Evolutionary conservation across 35 echinoderm and acorn worm genomes (phyloP), one percentile per base, ranked within the genome.

Genomic region (Amphiura filiformis): DNA sequence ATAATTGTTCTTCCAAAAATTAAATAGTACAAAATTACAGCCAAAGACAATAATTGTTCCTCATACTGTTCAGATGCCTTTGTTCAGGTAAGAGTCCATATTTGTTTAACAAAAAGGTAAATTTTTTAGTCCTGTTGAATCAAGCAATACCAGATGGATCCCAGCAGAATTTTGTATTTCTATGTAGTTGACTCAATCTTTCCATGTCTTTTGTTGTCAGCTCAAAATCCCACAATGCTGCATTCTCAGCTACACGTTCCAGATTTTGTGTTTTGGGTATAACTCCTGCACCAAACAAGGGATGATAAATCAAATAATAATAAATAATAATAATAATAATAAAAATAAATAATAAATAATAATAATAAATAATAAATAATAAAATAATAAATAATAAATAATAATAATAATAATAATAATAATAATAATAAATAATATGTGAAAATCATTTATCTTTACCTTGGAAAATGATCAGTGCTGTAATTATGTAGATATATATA

Each of bases 251-350:
- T 15, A 70, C 7, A 70, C 61, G 61, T 70, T 70, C 61, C 26
- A 30, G 61, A n/a, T 30, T n/a, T 26, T 1, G 7, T 18, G 61
- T 70, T 70, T 11, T 70, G 28, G 61, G 61, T 18, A 70, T 70
- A 26, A 70, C 61, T 70, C 61, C 61, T 70, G 61, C 61, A 70
- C n/a, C n/a, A n/a, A n/a, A n/a, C n/a, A n/a, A n/a, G n/a, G n/a
- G n/a, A n/a, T n/a, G n/a, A n/a, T n/a, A n/a, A n/a, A n/a, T n/a
- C n/a, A n/a, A n/a, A 70, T 13, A 13, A n/a, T 5, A 15, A 70
- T 70, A n/a, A 23, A 70, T 13, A 70, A 70, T 26, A 52, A 20
- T 52, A 11, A 20, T 7, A 52, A 11, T 52, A 7, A 52, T 7
- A 11, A 52, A 52, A 52, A 52, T 52, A 11, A 52, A 11, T 52